Evolutionary conservation across 2,797 vertebrate genomes (phyloP), one percentile per base, ranked within the genome.

Genomic region (Ambastaia sidthimunki): DNA sequence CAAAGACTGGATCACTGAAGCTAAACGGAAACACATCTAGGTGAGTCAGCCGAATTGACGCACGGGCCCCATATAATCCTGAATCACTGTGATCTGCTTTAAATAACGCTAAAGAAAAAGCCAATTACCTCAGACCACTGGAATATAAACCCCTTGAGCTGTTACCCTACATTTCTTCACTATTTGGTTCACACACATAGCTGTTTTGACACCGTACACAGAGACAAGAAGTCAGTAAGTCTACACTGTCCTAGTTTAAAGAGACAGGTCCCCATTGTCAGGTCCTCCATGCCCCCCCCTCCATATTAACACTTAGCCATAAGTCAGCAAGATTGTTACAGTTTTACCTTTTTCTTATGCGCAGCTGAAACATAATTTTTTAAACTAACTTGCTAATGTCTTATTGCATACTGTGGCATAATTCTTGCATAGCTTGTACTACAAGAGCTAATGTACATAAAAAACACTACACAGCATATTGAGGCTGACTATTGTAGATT

Each of bases 11-110:
- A 66, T 44, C 1, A 13, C 48, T 44, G 13, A 66, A 55, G 52
- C 34, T 31, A 74, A 80, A 74, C 72, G 78, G 62, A 80, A 80
- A 80, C 63, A 80, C 70, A 19, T 80, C 71, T 74, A 59, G 70
- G 71, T 80, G 71, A 80, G 70, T 80, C 78, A 80, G 71, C 78
- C 71, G 34, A 48, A 59, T 68, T 66, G 34, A 73, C 62, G 71
- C 71, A 47, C n/a, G 37, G 71, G 71, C 62, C 78, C 63, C n/a
- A n/a, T 80, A 80, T 80, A 80, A 80, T 74, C 71, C 52, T 80
- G 78, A 74, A 68, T 73, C 62, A 80, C 72, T 23, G 41, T 23
- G 11, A 74, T 74, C 44, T 44, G 73, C 80, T 76, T 71, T 66
- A 63, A 77, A 25, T 74, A 57, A 70, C 23, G 70, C 23, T 73